A percentile compares a stretch with the other conserved stretches of the same genome.
phyloP scores from a whole-genome alignment of 2,113 vertebrate species.

The Podarcis raffonei region DNA sequence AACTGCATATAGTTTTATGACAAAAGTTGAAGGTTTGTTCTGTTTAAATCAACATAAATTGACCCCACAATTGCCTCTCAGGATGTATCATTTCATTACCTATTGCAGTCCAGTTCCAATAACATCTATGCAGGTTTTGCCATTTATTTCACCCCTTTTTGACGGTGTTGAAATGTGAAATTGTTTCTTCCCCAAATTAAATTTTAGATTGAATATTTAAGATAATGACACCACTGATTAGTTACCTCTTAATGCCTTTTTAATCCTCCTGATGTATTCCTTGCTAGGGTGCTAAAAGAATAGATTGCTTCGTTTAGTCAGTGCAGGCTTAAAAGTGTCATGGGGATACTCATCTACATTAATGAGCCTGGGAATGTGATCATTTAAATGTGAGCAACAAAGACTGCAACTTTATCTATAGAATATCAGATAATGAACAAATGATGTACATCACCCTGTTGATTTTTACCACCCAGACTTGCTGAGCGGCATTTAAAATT shows the following conservation, averaged over 20 bases:
- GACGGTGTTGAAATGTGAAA: constrained; percentile 57
- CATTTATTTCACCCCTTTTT: constrained; percentile 34
- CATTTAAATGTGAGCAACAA: neutral
- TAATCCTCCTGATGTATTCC: neutral
- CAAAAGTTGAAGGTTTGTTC: neutral
- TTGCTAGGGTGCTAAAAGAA: neutral
- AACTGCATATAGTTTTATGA: neutral
- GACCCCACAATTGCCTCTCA: neutral
- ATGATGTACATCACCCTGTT: constrained; percentile 48
- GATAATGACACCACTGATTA: neutral
- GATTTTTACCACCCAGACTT: constrained; percentile 53
- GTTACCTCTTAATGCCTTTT: neutral
- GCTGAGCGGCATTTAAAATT: constrained; percentile 57
- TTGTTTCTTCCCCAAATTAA: neutral
- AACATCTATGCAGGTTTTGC: neutral
- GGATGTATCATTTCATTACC: neutral
- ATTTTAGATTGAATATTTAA: neutral
- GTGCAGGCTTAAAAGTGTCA: neutral
- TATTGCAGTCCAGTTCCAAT: neutral
- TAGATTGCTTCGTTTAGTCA: neutral
- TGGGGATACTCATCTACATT: neutral
- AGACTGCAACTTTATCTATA: neutral
- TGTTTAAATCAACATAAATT: neutral
- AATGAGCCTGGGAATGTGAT: neutral
- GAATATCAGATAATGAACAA: neutral